Conservation (phyloP, 2,113 vertebrate genomes). For the Setophaga petechia region DNA sequence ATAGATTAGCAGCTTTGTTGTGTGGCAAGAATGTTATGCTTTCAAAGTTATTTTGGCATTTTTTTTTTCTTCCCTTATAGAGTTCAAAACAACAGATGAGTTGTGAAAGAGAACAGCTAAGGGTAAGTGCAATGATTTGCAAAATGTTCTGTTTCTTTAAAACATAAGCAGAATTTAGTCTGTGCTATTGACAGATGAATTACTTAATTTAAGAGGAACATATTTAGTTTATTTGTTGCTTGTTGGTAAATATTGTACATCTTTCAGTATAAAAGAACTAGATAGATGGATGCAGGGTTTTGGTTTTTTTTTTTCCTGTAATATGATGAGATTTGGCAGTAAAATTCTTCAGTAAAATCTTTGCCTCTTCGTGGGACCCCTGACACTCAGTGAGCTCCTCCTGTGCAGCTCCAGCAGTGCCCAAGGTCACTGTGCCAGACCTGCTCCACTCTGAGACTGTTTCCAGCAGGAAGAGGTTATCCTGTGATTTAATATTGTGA, state of each 20-base stretch:
- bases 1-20: not conserved
- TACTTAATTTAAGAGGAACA: constrained; percentile 18
- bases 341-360: not conserved
- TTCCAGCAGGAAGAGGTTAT: not conserved
- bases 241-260: constrained; percentile 54
- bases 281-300: not conserved
- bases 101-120: constrained; percentile 84
- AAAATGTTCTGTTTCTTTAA: constrained; percentile 1
- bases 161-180: constrained; percentile 11
- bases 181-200: constrained; percentile 20
- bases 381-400: not conserved
- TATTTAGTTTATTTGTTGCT: constrained; percentile 49
- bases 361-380: not conserved
- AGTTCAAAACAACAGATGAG: constrained; percentile 87
- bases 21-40: not conserved
- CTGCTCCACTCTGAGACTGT: not conserved
- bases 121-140: constrained; percentile 77
- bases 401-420: not conserved
- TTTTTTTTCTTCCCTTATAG: constrained; percentile 52
- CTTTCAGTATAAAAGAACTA: constrained; percentile 19
- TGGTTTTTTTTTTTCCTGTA: not conserved
- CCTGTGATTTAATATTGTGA: not conserved
- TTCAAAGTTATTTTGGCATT: not conserved
- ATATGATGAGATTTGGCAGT: constrained; percentile 27
- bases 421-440: not conserved